Base-by-base conservation (phyloP, 2,888 invertebrate species). In the Craniophora ligustri region DNA sequence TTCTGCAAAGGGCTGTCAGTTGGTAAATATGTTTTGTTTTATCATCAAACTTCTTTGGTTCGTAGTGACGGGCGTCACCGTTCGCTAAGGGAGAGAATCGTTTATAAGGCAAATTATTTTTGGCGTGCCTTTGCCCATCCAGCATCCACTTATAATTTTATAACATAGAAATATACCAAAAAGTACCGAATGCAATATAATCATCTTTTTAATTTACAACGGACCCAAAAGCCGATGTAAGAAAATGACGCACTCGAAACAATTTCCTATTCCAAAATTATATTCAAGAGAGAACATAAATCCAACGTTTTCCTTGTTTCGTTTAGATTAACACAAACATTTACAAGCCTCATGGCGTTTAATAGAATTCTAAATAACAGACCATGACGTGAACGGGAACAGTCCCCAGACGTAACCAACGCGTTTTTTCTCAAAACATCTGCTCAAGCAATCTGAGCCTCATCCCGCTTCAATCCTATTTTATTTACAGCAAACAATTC, bases 401-500 rank as follows among this genome's bases (percentile, higher is more conserved):
- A 26, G 38, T 53, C 23, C 44, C 46, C 54, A 72, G 62, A 54
- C 60, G 50, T 31, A 44, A 32, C 53, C 23, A 34, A 58, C 64
- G 62, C 61, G 59, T 73, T 67, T 64, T 72, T 63, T 78, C 78
- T 62, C 61, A 64, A 67, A 72, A 63, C 75, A 80, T 75, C 76
- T 79, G 75, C 62, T 51, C 42, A 38, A 57, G 59, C 68, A 53
- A 66, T 71, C 64, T 40, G 32, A 51, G 56, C 47, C 61, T 67
- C 73, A 51, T 68, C 57, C 66, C 57, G 48, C 62, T 72, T 55
- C 55, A 57, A 69, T 66, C 58, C 66, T 60, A 65, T 66, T 75
- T 76, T 76, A 73, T 79, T 79, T 64, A 67, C 72, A 55, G 67
- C 61, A 69, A 76, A 76, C 72, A 73, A 72, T 79, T 77, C 67